Evolutionary conservation across 1,140 invertebrate species (phyloP), one percentile per base, ranked within the genome.

Genomic region (Sitodiplosis mosellana): DNA sequence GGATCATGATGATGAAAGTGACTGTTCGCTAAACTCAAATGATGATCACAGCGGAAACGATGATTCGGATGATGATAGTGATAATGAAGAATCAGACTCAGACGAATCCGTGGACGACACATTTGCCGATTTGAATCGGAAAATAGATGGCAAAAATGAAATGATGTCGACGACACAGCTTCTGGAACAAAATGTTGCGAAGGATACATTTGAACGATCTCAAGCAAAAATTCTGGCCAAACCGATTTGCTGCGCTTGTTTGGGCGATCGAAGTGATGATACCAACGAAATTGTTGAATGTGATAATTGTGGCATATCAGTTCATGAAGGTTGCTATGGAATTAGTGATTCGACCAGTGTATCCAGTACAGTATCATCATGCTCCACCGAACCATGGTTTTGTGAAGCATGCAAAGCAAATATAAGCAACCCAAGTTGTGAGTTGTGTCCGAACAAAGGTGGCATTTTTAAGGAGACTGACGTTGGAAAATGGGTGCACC

Each of bases 271-370:
- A 55, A 93, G 87, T 64, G 87, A 90, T 68, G 86, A 89, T 56
- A 74, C 83, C 40, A 93, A 96, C 73, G 92, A 96, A 69, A 93
- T 97, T 53, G 87, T 95, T 8, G 91, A 94, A 66, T 97, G 92
- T 69, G 92, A 97, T 70, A 80, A 85, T 27, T 97, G 92, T 69
- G 88, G 89, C 14, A 85, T 94, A 0, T 88, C 87, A 51, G 91
- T 96, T 11, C 91, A 97, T 69, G 92, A 97, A 77, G 88, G 87
- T 51, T 96, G 91, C 63, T 95, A 95, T 69, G 90, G 90, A n/a
- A 84, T 95, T 21, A 88, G 86, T 42, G 93, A 96, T 58, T 81
- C 81, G 27, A 82, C 83, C 21, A 93, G 89, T 69, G 78, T 90
- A 49, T 84, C 84, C 2, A 90, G 86, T 59, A 87, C 85, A 15